Base-by-base conservation (phyloP, 2,888 invertebrate genomes). In the Morpho helenor region DNA sequence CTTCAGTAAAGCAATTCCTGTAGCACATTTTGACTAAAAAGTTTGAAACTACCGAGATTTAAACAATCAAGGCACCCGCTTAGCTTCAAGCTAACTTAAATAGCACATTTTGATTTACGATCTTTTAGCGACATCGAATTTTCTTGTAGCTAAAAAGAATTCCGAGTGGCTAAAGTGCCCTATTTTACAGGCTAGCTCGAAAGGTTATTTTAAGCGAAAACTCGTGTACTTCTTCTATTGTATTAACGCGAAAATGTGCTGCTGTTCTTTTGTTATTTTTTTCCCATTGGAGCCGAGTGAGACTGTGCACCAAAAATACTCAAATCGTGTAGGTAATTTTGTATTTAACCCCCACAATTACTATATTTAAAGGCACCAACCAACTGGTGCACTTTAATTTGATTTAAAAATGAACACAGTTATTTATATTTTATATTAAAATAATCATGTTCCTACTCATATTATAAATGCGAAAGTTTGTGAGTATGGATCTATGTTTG, bases 171-270 rank as follows among this genome's bases (percentile, higher is more conserved):
- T 39, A 46, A 51, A 16, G 52, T 52, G 45, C 39, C 45, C 46
- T 46, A 52, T 40, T 52, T 55, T 49, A 44, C 49, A n/a, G 41
- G 56, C 56, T n/a, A 56, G 41, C 55, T 60, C 56, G 9, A 60
- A 56, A 56, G 54, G 56, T 56, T 60, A 56, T 52, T 16, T 56
- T 50, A 60, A 60, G 49, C 56, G 56, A 50, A 42, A 52, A 52
- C 41, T 49, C 46, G 22, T 56, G 52, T 53, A 39, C 23, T 39
- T 22, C 40, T 45, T 31, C 52, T 60, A 52, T 42, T 56, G 60
- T 56, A 41, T 48, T 56, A 48, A 55, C 31, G 49, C 46, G 31
- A 22, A 60, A 56, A 44, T 44, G 52, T 44, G 6, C 41, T 52
- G 43, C 44, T 52, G 6, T 39, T 31, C 31, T 22, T 49, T 52